Percentiles rank a stretch among this genome's conserved stretches.
Conservation (phyloP, 2,888 invertebrate species). For the Scrobipalpa atriplicella region DNA sequence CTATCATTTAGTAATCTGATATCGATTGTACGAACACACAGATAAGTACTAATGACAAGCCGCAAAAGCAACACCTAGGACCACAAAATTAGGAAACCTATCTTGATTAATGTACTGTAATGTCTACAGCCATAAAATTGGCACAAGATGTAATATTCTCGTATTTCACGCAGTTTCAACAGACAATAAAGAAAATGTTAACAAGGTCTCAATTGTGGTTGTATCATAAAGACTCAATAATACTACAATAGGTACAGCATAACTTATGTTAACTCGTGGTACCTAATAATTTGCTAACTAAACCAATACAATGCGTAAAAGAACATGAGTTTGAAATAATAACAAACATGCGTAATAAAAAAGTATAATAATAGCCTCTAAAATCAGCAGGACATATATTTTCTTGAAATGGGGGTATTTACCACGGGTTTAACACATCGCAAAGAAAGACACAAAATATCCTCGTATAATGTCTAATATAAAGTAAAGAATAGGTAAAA, state of each 20-base stretch:
- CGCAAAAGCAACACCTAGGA: conserved; percentile 21
- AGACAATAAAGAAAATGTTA: conserved; percentile 5
- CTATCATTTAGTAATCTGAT: conserved; percentile 2
- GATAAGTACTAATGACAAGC: conserved; percentile 22
- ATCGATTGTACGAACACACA: conserved; percentile 9
- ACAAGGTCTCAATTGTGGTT: background rate
- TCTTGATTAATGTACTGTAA: conserved; percentile 15
- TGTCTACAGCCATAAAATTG: conserved; percentile 1
- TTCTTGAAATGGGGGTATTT: too few relatives aligned
- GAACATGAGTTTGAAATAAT: too few relatives aligned
- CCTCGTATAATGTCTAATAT: too few relatives aligned
- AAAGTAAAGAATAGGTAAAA: too few relatives aligned
- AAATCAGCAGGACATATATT: too few relatives aligned
- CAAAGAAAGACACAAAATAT: too few relatives aligned
- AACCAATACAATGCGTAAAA: too few relatives aligned
- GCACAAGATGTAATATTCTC: background rate
- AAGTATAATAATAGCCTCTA: too few relatives aligned
- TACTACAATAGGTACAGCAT: background rate
- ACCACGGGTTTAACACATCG: too few relatives aligned
- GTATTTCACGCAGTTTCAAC: background rate
- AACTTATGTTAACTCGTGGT: too few relatives aligned
- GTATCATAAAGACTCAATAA: background rate
- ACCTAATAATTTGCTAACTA: too few relatives aligned
- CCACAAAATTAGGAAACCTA: conserved; percentile 22
- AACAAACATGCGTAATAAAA: too few relatives aligned